Evolutionary conservation across 2,113 vertebrate species (phyloP), one percentile per base, ranked within the genome.

Genomic region (Dasyornis broadbenti): DNA sequence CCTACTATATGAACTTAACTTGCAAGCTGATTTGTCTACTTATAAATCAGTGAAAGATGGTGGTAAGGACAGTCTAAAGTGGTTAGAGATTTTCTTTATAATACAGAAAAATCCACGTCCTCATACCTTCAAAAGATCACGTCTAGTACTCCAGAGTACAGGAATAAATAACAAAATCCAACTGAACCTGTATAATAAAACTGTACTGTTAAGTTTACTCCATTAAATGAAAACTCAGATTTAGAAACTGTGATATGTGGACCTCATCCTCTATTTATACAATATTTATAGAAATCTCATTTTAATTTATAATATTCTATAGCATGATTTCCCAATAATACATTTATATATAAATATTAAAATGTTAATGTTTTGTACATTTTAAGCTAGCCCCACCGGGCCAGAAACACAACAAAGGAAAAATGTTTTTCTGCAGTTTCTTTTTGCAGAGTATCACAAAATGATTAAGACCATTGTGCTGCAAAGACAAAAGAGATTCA

Each of bases 381-480:
- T 96, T 97, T 89, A 86, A 89, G 89, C 82, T 72, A 94, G 93
- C 94, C 86, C 72, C 73, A 76, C 42, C 20, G 77, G 95, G 94
- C 88, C 95, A 97, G 86, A 95, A 96, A 96, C 69, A 96, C 73
- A 95, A 91, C 39, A 86, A 92, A 94, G 89, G 91, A 95, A 95
- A 97, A 92, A 97, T 66, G 80, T 63, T 81, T 88, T 94, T 96
- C 65, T 96, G 84, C 50, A 85, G 50, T 71, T 91, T 83, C 31
- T 77, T 96, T 96, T 87, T 96, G 27, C 95, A 95, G 82, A 95
- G 50, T 92, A 93, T 95, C 91, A 94, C 77, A 97, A 97, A 98
- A 96, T 93, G 79, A 90, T 90, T 97, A 96, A 97, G 92, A 97
- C 96, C 94, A 76, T 97, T 97, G 97, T 97, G 92, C 97, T 95